Evolutionary conservation across 2,797 vertebrate genomes (phyloP), one percentile per base, ranked within the genome.

Genomic region (Natrix natrix): DNA sequence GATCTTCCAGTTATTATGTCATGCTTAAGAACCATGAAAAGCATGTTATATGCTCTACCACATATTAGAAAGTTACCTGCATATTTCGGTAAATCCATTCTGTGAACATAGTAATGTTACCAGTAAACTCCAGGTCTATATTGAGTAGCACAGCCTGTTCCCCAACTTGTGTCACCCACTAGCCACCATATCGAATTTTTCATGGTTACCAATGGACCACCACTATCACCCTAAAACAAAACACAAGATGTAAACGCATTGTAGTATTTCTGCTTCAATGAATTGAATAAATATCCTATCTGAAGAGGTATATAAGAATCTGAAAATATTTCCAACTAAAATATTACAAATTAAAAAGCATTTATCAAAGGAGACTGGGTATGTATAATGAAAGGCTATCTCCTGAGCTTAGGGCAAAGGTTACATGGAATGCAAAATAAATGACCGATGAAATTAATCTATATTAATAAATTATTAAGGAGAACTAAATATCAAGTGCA

Each of bases 11-110:
- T n/a, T 0, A 54, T 8, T 91, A 91, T 17, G 90, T 86, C 28
- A 86, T 74, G 48, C 86, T 10, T 88, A 14, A 28, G n/a, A 92
- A 16, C 1, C 14, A 94, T 57, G 43, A 57, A 88, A 93, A 56
- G 2, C 2, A 59, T 5, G 0, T 91, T 93, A 92, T 63, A 16
- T 37, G 5, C 26, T 52, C 52, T 20, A n/a, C 54, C 52, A 14
- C 10, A 90, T 6, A 11, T 32, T 87, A 0, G 0, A 5, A 11
- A 52, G 4, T 90, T 97, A 99, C 99, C 98, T 98, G 98, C 98
- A 99, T 99, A 66, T 99, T 98, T 83, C 54, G 93, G 92, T 98
- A 97, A 95, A 99, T 98, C 99, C 99, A 99, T 60, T 98, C 97
- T 87, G 98, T 94, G 88, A 98, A 98, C 56, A 97, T 93, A 0